Evolutionary conservation across 2,113 vertebrate species (phyloP), one percentile per base, ranked within the genome.

Genomic region (Arothron firmamentum): DNA sequence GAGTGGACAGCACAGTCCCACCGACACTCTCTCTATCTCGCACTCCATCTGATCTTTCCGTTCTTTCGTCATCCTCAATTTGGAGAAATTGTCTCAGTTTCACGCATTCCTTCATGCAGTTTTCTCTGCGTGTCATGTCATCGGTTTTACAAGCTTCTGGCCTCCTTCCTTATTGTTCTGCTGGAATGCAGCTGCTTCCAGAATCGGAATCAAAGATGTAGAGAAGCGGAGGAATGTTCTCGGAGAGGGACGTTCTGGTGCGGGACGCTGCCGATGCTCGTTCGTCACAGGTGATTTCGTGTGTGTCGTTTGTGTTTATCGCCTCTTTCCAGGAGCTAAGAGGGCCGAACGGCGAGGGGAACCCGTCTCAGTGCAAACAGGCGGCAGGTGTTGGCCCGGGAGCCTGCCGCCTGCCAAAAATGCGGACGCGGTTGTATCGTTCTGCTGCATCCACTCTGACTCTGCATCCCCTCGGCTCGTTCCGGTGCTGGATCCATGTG

Each of bases 361-460:
- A 79, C 64, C 78, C 80, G 70, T 81, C 68, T 81, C 75, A 77
- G 75, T 84, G 81, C 81, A 84, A 84, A 87, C 86, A 84, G 78
- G 71, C 80, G 76, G 49, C 73, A 79, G 74, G 77, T 63, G 63
- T 58, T 60, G 2, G 70, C 72, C 74, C 41, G 55, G 57, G 61
- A 75, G 65, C 62, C 25, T 56, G 53, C 50, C 57, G 59, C 25
- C 48, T 47, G 45, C 25, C 25, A 28, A 12, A 38, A 31, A 12
- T 16, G 31, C 12, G 50, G 18, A 45, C 17, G n/a, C 17, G 47
- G 59, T 59, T 53, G 20, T 51, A 20, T 54, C 67, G 62, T 48
- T 72, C 17, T 17, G 18, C 49, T 74, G 45, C 74, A 84, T 81
- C 78, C 59, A 21, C 80, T 83, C 42, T 19, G 52, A 21, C 48